Percentiles rank a stretch among this genome's conserved stretches.
These are phyloP conservation scores for Seira ritae DNA, from an alignment of 2,888 invertebrate genomes.

Conservation along the genomic window DNA sequence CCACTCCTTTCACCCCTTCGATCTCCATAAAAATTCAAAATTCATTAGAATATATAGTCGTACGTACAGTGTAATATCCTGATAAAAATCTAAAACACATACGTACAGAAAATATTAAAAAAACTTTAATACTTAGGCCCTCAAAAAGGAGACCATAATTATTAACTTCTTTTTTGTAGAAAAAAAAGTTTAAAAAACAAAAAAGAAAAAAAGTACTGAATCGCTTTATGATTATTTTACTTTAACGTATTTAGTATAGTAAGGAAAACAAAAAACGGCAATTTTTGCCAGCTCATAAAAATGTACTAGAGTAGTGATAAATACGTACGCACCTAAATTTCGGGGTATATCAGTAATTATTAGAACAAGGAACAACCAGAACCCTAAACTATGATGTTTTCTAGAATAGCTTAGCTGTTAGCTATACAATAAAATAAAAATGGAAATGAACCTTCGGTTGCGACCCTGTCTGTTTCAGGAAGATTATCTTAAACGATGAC, in stretches of 20 bases:
- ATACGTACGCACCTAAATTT: neutral
- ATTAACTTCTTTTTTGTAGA: constrained; percentile 1
- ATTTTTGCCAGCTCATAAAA: neutral
- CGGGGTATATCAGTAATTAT: neutral
- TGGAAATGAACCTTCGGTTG: constrained; percentile 46
- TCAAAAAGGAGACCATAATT: neutral
- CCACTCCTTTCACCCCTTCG: constrained; percentile 65
- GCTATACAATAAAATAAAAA: constrained; percentile 12
- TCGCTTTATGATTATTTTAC: neutral
- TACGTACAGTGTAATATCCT: constrained; percentile 52
- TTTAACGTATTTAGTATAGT: neutral
- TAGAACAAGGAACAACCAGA: neutral
- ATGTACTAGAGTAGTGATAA: neutral
- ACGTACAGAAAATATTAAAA: too few relatives aligned
- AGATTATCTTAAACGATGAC: neutral
- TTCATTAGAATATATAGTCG: neutral
- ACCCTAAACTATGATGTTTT: neutral
- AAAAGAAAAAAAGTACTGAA: neutral
- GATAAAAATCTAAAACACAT: constrained; percentile 42
- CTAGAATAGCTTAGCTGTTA: neutral
- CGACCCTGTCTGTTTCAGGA: constrained; percentile 51
- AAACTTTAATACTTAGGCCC: neutral
- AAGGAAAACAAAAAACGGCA: neutral
- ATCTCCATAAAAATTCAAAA: constrained; percentile 62
- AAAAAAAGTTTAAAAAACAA: neutral